These are phyloP conservation scores for Pammene fasciana DNA, from an alignment of 2,888 invertebrate species.

Conservation along the genomic window DNA sequence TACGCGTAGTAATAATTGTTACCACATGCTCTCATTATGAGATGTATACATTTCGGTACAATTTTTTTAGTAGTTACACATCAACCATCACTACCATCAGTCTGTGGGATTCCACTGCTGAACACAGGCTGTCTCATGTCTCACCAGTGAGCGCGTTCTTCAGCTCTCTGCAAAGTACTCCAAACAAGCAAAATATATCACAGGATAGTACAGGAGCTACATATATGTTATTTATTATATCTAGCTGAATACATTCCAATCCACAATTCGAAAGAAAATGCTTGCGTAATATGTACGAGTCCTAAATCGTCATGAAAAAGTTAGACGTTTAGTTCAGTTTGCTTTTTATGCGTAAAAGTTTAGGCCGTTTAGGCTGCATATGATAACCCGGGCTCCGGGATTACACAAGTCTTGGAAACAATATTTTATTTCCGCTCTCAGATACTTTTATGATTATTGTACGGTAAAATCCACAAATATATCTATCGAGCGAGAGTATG, in stretches of 20 bases:
- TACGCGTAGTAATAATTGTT: conserved; percentile 4
- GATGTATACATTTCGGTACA: not conserved
- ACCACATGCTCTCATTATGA: not conserved
- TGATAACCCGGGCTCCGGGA: conserved; percentile 29
- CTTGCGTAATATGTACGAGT: conserved; percentile 12
- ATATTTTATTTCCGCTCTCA: conserved; percentile 29
- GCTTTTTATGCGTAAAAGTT: conserved; percentile 38
- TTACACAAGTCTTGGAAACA: conserved; percentile 28
- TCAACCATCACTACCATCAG: too few species aligned
- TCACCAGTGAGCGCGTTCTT: too few species aligned
- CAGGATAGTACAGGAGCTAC: too few species aligned
- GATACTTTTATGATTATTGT: conserved; percentile 35
- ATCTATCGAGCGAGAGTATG: conserved; percentile 23
- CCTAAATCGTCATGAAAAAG: conserved; percentile 23
- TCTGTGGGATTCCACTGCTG: too few species aligned
- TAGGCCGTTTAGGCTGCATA: conserved; percentile 25
- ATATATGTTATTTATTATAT: too few species aligned
- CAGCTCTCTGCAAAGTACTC: too few species aligned
- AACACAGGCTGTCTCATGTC: too few species aligned
- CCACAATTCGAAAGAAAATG: not conserved
- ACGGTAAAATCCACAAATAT: conserved; percentile 6
- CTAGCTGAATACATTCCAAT: not conserved
- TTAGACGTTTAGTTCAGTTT: conserved; percentile 33
- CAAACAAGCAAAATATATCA: too few species aligned
- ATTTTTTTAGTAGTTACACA: not conserved